Evolutionary conservation across 2,113 vertebrate species (phyloP), one percentile per base, ranked within the genome.

Genomic region (Grallaria varia): DNA sequence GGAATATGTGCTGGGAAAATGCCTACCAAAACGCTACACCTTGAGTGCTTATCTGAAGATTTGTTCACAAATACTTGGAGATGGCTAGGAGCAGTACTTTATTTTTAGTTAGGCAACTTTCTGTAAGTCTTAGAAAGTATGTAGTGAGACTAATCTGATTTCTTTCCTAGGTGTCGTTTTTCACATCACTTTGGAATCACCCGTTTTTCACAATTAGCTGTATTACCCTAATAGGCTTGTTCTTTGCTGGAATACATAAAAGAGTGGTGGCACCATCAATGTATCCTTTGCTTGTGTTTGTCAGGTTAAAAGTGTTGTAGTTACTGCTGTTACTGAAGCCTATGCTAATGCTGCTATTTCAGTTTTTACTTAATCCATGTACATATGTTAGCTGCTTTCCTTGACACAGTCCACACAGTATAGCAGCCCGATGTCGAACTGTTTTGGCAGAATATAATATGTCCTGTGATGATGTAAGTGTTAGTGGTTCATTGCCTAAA

Each of bases 191-290:
- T 66, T 99, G 99, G 99, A 99, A 99, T 97, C 99, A 99, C 96
- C 99, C 99, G 0, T 99, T 99, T 97, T 99, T 99, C 97, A 99
- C 99, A 31, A 99, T 99, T 92, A 99, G 99, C 98, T 99, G 99
- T 93, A 98, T 99, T 94, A 99, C 99, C 49, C 97, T 99, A 27
- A 99, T 99, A 96, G 99, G 99, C 33, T 98, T 99, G 71, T 99
- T 99, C 96, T 99, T 99, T 90, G 99, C 99, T 89, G 99, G 99
- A 89, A 99, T 99, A 97, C 99, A 99, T 96, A 99, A 99, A 97
- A 98, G 99, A 96, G 99, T 99, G 40, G 99, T 99, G 63, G 99
- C 99, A 25, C 99, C 99, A 10, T 99, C 99, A 59, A 99, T 99
- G 99, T 99, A 99, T 99, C 99, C 99, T 99, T 97, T n/a, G 17